phyloP scores from a whole-genome alignment of 2,797 vertebrate genomes.

The Poliocrania exsul region DNA sequence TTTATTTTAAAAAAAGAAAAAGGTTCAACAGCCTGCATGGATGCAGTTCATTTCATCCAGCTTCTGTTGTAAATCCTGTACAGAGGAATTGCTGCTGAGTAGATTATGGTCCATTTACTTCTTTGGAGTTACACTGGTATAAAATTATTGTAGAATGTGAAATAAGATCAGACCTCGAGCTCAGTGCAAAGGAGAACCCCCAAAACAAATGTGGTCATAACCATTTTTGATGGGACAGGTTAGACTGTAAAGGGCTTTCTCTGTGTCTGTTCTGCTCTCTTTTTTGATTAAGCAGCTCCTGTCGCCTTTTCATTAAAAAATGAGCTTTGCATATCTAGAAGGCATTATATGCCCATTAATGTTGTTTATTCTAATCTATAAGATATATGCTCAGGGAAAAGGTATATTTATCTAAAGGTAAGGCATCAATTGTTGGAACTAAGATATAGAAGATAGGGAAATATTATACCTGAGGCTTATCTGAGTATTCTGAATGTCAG shows the following conservation, averaged over 20 bases:
- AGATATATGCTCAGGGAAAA: not conserved
- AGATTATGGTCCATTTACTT: not conserved
- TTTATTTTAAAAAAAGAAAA: not conserved
- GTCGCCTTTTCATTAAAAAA: not conserved
- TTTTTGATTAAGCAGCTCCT: not conserved
- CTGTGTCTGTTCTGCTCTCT: not conserved
- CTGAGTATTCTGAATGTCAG: not conserved
- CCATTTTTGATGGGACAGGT: not conserved
- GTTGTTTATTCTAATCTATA: not conserved
- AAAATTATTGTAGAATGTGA: not conserved
- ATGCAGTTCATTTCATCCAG: not conserved
- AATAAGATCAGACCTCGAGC: not conserved
- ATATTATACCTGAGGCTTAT: not conserved
- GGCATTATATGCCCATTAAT: not conserved
- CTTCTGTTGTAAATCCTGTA: not conserved
- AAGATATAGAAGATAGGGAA: not conserved
- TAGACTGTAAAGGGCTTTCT: not conserved
- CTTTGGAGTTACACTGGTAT: not conserved
- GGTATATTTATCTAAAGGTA: not conserved
- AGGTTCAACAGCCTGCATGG: fast-evolving
- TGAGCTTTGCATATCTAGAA: not conserved
- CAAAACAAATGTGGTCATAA: not conserved
- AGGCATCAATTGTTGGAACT: not conserved
- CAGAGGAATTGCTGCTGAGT: not conserved
- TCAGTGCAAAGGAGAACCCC: not conserved